A percentile compares a stretch with the other conserved stretches of the same genome.
Evolutionary conservation across 1,140 invertebrate species (phyloP).

Genomic region (Lutraria rhynchaena): DNA sequence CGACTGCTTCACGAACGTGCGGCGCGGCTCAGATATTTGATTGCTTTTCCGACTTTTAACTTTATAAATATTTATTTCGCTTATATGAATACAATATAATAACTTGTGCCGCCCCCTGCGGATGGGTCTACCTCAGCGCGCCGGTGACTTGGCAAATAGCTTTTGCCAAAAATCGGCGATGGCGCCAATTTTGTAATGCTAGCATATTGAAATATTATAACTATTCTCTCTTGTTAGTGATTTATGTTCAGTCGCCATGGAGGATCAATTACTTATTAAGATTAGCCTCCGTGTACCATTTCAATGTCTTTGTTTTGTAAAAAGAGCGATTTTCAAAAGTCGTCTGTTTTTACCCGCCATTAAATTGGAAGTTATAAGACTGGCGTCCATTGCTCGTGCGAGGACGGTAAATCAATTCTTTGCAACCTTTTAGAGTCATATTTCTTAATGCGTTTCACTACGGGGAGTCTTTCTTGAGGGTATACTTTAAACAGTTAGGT

Average conservation of each 20-base stretch:
- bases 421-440: conserved; percentile 42
- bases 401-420: conserved; percentile 43
- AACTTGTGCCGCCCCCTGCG: conserved; percentile 23
- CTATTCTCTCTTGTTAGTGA: conserved; percentile 34
- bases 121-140: conserved; percentile 11
- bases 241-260: conserved; percentile 31
- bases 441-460: conserved; percentile 36
- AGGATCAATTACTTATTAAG: conserved; percentile 43
- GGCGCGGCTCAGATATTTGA: conserved; percentile 14
- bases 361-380: conserved; percentile 19
- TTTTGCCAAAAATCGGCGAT: conserved; percentile 12
- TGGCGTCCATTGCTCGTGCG: conserved; percentile 37
- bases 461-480: conserved; percentile 10
- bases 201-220: conserved; percentile 59
- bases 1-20: not conserved
- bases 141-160: conserved; percentile 42
- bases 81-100: conserved; percentile 50
- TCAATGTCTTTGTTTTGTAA: conserved; percentile 45
- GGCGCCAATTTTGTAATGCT: conserved; percentile 55
- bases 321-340: conserved; percentile 55
- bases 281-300: conserved; percentile 23
- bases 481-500: not conserved
- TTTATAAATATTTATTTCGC: conserved; percentile 49
- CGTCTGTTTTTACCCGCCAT: conserved; percentile 46
- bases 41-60: conserved; percentile 25